Evolutionary conservation across 2,888 invertebrate genomes (phyloP).

Genomic region (Palloptera scutellata): DNA sequence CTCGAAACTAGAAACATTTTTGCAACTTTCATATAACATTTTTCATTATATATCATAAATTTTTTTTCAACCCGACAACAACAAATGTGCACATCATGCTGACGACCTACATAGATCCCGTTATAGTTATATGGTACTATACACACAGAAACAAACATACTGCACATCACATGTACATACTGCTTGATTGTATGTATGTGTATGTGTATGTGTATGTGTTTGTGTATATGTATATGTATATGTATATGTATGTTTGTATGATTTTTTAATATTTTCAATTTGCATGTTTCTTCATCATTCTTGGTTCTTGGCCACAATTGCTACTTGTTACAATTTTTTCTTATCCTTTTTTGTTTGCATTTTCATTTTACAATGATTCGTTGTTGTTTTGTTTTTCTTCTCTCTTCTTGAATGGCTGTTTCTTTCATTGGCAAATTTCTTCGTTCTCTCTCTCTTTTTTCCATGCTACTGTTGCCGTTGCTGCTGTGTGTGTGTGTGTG

Average conservation of each 20-base stretch:
- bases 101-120: not conserved
- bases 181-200: too few relatives aligned
- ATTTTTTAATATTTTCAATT: conserved; percentile 22
- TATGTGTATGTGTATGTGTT: too few relatives aligned
- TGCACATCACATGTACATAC: too few relatives aligned
- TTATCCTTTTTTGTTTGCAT: conserved; percentile 8
- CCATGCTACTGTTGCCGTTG: conserved; percentile 26
- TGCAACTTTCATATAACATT: not conserved
- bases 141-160: too few relatives aligned
- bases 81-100: not conserved
- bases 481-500: conserved; percentile 25
- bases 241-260: too few relatives aligned
- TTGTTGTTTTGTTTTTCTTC: not conserved
- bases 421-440: conserved; percentile 1
- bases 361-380: not conserved
- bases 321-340: conserved; percentile 2
- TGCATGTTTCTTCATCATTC: conserved; percentile 21
- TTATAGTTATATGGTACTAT: too few relatives aligned
- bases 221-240: too few relatives aligned
- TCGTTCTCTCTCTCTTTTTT: conserved; percentile 21
- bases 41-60: not conserved
- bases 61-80: not conserved
- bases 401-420: conserved; percentile 11
- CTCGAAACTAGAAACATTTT: not conserved
- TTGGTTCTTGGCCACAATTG: conserved; percentile 18